These are phyloP conservation scores for Indri indri DNA, from an alignment of 2,113 vertebrate species.

Conservation along the genomic window DNA sequence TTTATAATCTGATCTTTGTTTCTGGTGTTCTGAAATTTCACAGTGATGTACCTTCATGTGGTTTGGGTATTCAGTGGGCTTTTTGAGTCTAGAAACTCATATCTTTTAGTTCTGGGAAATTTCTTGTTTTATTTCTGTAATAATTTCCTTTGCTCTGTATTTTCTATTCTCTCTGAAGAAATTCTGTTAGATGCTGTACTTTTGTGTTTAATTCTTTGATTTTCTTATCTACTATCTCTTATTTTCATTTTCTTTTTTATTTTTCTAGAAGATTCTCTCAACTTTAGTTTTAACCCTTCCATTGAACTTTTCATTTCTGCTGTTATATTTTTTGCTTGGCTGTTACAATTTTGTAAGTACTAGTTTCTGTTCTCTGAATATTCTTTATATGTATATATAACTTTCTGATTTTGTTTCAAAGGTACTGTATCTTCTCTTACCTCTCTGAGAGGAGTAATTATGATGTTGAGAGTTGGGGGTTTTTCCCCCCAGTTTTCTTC, in stretches of 20 bases:
- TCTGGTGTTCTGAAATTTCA: not conserved
- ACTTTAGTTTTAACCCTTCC: not conserved
- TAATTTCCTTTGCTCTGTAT: not conserved
- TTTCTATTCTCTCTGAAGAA: not conserved
- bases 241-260: not conserved
- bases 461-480: not conserved
- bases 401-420: conserved; percentile 17
- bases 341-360: not conserved
- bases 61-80: not conserved
- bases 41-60: not conserved
- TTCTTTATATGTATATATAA: not conserved
- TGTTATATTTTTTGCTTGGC: not conserved
- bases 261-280: not conserved
- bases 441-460: not conserved
- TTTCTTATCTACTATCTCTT: not conserved
- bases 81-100: not conserved
- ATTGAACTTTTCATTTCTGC: not conserved
- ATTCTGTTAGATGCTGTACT: not conserved
- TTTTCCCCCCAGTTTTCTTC: not conserved
- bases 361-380: not conserved
- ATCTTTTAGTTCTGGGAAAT: not conserved
- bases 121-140: not conserved
- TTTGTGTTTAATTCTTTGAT: not conserved
- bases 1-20: not conserved
- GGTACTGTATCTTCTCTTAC: not conserved